Percentiles rank a stretch among this genome's conserved stretches.
phyloP scores from a whole-genome alignment of 2,797 vertebrate species.

The Brotogeris chrysoptera region DNA sequence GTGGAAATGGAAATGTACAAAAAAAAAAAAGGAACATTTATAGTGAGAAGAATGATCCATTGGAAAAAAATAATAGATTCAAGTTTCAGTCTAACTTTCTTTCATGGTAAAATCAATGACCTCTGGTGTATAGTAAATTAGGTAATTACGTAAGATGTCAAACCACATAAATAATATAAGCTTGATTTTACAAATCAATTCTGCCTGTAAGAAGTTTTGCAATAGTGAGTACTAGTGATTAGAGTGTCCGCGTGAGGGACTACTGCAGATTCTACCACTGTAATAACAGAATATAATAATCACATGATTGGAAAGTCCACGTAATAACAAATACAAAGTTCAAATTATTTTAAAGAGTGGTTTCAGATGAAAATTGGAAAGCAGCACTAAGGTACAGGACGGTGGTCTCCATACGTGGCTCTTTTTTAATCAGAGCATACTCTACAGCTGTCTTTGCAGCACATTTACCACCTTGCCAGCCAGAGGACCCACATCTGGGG shows the following conservation, averaged over 20 bases:
- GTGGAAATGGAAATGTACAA: not conserved
- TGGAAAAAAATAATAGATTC: slow-evolving; percentile 45
- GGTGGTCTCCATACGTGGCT: not conserved
- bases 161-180: slow-evolving; percentile 39
- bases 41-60: not conserved
- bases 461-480: not conserved
- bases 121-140: slow-evolving; percentile 57
- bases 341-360: not conserved
- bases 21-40: not conserved
- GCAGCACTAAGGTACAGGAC: not conserved
- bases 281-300: slow-evolving; percentile 53
- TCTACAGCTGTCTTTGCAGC: not conserved
- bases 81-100: slow-evolving; percentile 35
- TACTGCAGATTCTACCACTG: not conserved
- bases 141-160: slow-evolving; percentile 68
- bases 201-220: slow-evolving; percentile 54
- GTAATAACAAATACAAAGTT: slow-evolving; percentile 40
- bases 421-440: not conserved
- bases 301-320: slow-evolving; percentile 15
- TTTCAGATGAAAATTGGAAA: slow-evolving; percentile 26
- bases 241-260: slow-evolving; percentile 71
- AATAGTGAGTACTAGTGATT: slow-evolving; percentile 60
- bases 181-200: slow-evolving; percentile 66
- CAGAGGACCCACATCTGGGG: not conserved
- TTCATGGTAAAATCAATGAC: slow-evolving; percentile 61